A percentile compares a stretch with the other conserved stretches of the same genome.
These are phyloP conservation scores for Drosophila sp. DNA, from an alignment of 1,140 invertebrate species.

Conservation along the genomic window DNA sequence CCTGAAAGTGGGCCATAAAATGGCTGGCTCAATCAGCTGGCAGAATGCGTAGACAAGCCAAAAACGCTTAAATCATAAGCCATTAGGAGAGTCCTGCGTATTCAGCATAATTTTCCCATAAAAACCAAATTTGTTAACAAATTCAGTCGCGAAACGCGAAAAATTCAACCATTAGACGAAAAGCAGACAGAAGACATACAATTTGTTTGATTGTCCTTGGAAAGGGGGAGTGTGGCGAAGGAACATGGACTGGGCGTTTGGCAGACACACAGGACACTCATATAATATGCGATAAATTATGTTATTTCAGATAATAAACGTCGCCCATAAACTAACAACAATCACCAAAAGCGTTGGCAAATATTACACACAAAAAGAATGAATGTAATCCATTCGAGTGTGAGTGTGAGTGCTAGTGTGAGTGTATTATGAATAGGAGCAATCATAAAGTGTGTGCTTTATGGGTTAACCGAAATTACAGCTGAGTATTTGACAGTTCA, in stretches of 20 bases:
- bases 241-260: slow-evolving; percentile 1
- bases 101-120: slow-evolving; percentile 81
- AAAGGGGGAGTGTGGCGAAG: not conserved
- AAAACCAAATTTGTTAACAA: slow-evolving; percentile 70
- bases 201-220: slow-evolving; percentile 67
- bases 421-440: slow-evolving; percentile 23
- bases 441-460: slow-evolving; percentile 61
- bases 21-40: slow-evolving; percentile 39
- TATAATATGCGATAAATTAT: slow-evolving; percentile 54
- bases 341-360: slow-evolving; percentile 35
- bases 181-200: slow-evolving; percentile 33
- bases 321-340: slow-evolving; percentile 64
- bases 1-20: slow-evolving; percentile 36
- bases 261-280: slow-evolving; percentile 14
- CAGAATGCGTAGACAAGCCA: slow-evolving; percentile 39
- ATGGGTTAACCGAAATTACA: slow-evolving; percentile 44
- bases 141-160: slow-evolving; percentile 31
- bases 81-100: slow-evolving; percentile 64
- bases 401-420: slow-evolving; percentile 3
- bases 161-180: slow-evolving; percentile 27
- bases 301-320: slow-evolving; percentile 71
- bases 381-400: not conserved
- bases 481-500: slow-evolving; percentile 53
- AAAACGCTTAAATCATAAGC: slow-evolving; percentile 74
- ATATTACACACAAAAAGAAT: slow-evolving; percentile 39